Percentiles rank a stretch among this genome's conserved stretches.
Evolutionary conservation across 2,888 invertebrate species (phyloP).

Genomic region (Steinernema carpocapsae): DNA sequence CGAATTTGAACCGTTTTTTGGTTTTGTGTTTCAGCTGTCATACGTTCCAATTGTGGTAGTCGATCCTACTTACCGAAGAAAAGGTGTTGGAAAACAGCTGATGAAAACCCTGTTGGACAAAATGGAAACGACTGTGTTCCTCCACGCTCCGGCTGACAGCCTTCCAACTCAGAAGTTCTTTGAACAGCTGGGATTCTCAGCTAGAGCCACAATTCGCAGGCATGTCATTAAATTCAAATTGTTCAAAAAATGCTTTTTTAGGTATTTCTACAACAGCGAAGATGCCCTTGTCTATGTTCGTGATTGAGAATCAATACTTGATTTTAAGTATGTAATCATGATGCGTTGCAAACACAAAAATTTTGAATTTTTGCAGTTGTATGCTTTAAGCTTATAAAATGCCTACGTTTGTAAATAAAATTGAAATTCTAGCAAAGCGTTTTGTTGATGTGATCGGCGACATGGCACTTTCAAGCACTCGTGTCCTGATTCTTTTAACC

Average conservation of each 20-base stretch:
- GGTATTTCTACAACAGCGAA: conserved; percentile 14
- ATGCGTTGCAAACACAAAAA: too few relatives aligned
- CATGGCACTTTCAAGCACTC: too few relatives aligned
- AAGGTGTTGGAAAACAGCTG: background rate
- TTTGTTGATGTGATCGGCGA: too few relatives aligned
- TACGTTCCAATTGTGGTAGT: conserved; percentile 12
- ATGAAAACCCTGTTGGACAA: background rate
- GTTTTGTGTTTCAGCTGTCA: conserved; percentile 9
- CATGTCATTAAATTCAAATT: background rate
- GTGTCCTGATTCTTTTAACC: too few relatives aligned
- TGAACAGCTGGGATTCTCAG: background rate
- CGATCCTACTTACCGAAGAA: background rate
- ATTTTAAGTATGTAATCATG: too few relatives aligned
- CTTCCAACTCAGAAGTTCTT: background rate
- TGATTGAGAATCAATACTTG: background rate
- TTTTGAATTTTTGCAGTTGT: too few relatives aligned
- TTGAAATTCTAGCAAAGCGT: too few relatives aligned
- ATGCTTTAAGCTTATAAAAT: too few relatives aligned
- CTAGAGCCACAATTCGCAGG: conserved; percentile 6
- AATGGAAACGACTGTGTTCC: conserved; percentile 4
- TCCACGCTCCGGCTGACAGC: conserved; percentile 7
- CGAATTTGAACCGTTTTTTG: background rate
- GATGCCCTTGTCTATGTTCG: conserved; percentile 1
- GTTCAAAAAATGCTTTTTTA: background rate
- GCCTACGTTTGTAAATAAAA: too few relatives aligned